Evolutionary conservation across 1,140 invertebrate genomes (phyloP), one percentile per base, ranked within the genome.

Genomic region (Drosophila orosa): DNA sequence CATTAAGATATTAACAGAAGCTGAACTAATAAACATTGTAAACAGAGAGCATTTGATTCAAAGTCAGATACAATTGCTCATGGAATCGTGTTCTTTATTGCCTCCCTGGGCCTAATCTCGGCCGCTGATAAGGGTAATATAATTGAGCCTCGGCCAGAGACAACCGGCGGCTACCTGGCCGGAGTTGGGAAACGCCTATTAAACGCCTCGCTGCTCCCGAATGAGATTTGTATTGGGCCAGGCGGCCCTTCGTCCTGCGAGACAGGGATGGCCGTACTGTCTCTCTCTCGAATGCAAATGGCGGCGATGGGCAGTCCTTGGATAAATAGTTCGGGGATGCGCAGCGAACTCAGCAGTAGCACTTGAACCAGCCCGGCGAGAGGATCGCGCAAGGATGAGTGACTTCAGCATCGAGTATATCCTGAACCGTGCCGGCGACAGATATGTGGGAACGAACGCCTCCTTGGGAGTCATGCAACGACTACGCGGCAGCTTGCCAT

Each of bases 401-500:
- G 91, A 93, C 80, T 93, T 93, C 68, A 93, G 92, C 75, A 93
- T 93, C 40, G 93, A 93, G 61, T 93, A 93, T 66, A 93, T 93
- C 63, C 77, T 93, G 65, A 93, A 93, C 78, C 85, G 87, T 22
- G 93, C 93, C 12, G 93, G 93, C 24, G 83, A 91, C 37, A 81
- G 83, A 71, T 92, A 78, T 63, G 59, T 77, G 29, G 86, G 77
- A 15, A 91, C 91, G 17, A 91, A 91, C 65, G 83, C 68, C 31
- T 91, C 80, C 8, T 22, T 84, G 39, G 75, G 90, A 10, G 59
- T 91, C 17, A 22, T 86, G 2, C 73, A 80, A 4, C 48, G 78
- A 17, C 33, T 91, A 2, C 58, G 79, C 10, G 65, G 45, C 42
- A 61, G 56, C 44, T 13, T 78, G 10, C 27, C 55, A 1, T 84